Evolutionary conservation across 2,888 invertebrate species (phyloP).

Genomic region (Orthonychiurus folsomi): DNA sequence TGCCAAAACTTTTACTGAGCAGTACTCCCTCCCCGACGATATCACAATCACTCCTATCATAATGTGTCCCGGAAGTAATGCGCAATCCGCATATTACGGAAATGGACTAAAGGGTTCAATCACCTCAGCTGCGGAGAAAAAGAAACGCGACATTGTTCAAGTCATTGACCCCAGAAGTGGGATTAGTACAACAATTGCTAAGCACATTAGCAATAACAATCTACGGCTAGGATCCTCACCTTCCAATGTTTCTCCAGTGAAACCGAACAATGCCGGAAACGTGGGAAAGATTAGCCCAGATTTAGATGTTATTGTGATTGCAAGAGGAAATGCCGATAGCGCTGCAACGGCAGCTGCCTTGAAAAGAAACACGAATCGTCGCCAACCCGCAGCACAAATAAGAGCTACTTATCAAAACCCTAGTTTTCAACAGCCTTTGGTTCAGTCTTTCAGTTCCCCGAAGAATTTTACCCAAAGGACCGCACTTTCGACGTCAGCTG

Average conservation of each 20-base stretch:
- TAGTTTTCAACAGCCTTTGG: not conserved
- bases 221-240: slow-evolving; percentile 6
- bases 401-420: not conserved
- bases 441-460: not conserved
- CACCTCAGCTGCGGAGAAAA: slow-evolving; percentile 7
- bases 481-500: not conserved
- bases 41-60: slow-evolving; percentile 38
- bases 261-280: slow-evolving; percentile 32
- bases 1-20: slow-evolving; percentile 39
- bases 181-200: slow-evolving; percentile 36
- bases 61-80: not conserved
- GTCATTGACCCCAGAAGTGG: slow-evolving; percentile 37
- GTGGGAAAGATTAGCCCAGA: slow-evolving; percentile 37
- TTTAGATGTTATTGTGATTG: slow-evolving; percentile 38
- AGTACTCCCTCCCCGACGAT: slow-evolving; percentile 40
- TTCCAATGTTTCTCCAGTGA: slow-evolving; percentile 20
- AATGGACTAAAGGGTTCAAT: too few relatives aligned
- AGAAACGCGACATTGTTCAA: slow-evolving; percentile 35
- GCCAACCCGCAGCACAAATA: not conserved
- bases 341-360: too few relatives aligned
- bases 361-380: too few relatives aligned
- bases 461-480: not conserved
- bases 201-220: slow-evolving; percentile 37
- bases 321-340: slow-evolving; percentile 20
- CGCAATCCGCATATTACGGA: not conserved